phyloP scores from a whole-genome alignment of 2,888 invertebrate genomes.

The Athalia circularis region DNA sequence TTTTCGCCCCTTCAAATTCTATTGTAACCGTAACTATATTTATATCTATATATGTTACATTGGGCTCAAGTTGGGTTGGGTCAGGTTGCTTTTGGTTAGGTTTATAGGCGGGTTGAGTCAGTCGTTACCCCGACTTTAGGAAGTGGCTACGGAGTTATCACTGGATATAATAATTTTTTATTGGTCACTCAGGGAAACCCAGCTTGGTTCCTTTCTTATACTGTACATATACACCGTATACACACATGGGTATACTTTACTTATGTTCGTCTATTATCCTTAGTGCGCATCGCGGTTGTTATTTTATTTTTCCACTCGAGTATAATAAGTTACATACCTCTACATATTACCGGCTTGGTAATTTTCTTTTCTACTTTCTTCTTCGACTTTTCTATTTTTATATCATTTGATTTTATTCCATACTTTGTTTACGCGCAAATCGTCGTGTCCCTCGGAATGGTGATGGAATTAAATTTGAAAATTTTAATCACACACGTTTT shows the following conservation, averaged over 20 bases:
- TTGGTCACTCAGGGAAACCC: neutral
- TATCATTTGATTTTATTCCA: too few relatives aligned
- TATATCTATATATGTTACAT: neutral
- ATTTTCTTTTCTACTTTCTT: too few relatives aligned
- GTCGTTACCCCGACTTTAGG: slow-evolving; percentile 28
- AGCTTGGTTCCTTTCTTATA: neutral
- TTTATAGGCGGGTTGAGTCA: slow-evolving; percentile 13
- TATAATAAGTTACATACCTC: too few relatives aligned
- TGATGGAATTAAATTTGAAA: too few relatives aligned
- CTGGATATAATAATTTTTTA: slow-evolving; percentile 25
- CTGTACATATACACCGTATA: neutral
- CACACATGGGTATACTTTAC: neutral
- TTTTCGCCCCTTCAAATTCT: too few relatives aligned
- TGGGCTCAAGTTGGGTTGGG: neutral
- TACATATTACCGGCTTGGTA: too few relatives aligned
- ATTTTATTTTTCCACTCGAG: too few relatives aligned
- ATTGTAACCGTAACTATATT: too few relatives aligned
- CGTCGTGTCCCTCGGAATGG: too few relatives aligned
- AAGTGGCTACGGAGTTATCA: slow-evolving; percentile 17
- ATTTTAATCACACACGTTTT: too few relatives aligned
- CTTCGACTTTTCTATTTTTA: too few relatives aligned
- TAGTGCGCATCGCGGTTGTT: neutral
- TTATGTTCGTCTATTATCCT: neutral
- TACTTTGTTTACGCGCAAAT: too few relatives aligned
- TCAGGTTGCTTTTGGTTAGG: neutral